Evolutionary conservation across 2,113 vertebrate genomes (phyloP).

Genomic region (Acrocephalus arundinaceus): DNA sequence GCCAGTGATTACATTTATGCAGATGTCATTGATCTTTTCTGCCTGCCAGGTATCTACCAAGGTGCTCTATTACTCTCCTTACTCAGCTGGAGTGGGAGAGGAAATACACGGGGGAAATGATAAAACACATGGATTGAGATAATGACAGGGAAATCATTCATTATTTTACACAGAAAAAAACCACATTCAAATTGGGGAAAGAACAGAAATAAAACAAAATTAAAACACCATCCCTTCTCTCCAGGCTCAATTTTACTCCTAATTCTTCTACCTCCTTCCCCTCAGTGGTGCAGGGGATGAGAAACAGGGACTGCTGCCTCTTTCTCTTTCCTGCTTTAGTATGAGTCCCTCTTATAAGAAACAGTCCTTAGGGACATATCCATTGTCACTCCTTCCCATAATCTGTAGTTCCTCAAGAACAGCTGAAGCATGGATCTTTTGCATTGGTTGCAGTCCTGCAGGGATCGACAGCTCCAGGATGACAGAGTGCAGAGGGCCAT

Average conservation of each 20-base stretch:
- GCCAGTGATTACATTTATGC: not conserved
- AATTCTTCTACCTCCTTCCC: not conserved
- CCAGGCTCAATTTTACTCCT: not conserved
- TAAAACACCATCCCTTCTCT: not conserved
- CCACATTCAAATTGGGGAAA: not conserved
- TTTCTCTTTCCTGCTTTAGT: not conserved
- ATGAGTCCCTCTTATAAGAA: not conserved
- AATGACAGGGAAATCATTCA: not conserved
- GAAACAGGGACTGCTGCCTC: not conserved
- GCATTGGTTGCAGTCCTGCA: not conserved
- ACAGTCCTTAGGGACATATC: not conserved
- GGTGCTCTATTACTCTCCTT: not conserved
- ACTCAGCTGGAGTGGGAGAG: not conserved
- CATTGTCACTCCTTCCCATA: fast-evolving
- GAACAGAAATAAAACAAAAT: not conserved
- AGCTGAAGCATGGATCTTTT: not conserved
- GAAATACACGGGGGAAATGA: not conserved
- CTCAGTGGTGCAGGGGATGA: fast-evolving
- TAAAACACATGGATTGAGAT: not conserved
- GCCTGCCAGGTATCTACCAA: not conserved
- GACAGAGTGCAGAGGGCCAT: not conserved
- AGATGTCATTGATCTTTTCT: not conserved
- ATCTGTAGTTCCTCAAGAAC: not conserved
- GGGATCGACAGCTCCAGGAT: not conserved
- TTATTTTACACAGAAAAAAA: not conserved